Evolutionary conservation across 2,888 invertebrate species (phyloP), one percentile per base, ranked within the genome.

Genomic region (Rhaphigaster nebulosa): DNA sequence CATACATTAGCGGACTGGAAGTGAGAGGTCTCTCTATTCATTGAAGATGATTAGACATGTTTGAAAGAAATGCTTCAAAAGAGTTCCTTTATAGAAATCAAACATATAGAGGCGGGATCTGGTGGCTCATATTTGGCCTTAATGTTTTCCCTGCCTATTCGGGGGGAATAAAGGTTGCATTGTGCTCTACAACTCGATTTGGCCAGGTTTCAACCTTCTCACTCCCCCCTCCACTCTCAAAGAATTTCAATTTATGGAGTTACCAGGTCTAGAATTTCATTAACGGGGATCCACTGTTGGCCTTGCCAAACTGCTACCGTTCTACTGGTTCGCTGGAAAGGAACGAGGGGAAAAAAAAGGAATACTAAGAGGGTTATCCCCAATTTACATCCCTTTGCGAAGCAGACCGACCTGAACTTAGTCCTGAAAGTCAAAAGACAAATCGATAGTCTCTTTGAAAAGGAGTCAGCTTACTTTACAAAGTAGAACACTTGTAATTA

Each of bases 181-280:
- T 65, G 65, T 88, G 88, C 41, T 60, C 65, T 65, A 88, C 88
- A 88, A 65, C 88, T 65, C 65, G 88, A 65, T 88, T 88, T 88
- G 88, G 65, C 88, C 60, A 56, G 65, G 60, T 65, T 88, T 88
- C 65, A 88, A 88, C 41, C 88, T 23, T 60, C 60, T 26, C 34
- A 20, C 34, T 34, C 54, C 18, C 54, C 18, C 41, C 88, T 41
- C 12, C 41, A 65, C n/a, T 3, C 60, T 65, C 65, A 88, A 88
- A 88, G 88, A 88, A 88, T 88, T 88, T 88, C 88, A 88, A 60
- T 88, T 88, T 88, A 88, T 88, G 65, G 41, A n/a, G 88, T 60
- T 65, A 88, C 88, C 87, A 20, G 65, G 38, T 54, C 88, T 88
- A 88, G 88, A 88, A 88, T 88, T 88, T 60, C 88, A 88, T 88